Base-by-base conservation (phyloP, 2,888 invertebrate species). In the Drosophila suboccidentalis region DNA sequence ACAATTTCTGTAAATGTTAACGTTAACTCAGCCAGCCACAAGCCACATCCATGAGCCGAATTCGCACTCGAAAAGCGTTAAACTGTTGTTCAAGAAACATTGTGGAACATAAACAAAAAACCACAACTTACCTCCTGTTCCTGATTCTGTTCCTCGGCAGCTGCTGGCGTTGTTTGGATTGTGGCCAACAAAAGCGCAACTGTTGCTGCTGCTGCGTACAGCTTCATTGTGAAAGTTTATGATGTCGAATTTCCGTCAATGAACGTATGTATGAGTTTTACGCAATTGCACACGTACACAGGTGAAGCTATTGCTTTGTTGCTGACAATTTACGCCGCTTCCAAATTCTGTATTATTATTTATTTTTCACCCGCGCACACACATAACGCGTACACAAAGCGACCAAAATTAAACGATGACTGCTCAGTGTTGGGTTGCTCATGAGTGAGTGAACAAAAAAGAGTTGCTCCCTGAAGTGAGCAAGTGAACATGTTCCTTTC, bases 191-290 rank as follows among this genome's bases (percentile, higher is more conserved):
- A 69, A 47, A 84, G 83, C 83, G 90, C 87, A 90, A 90, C 83
- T 90, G 90, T 86, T 78, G 82, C 79, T 85, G 87, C 74, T 71
- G 87, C 74, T 71, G 63, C 65, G 57, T 67, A 75, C 72, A 78
- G 70, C 68, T 78, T 86, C 80, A 83, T 87, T 57, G 55, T 67
- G 67, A 54, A 69, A 41, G 49, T 61, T 41, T 63, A 44, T 26
- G 19, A 29, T 75, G 65, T 39, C 38, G 53, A 57, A 55, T 44
- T 50, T 44, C 32, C 47, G 44, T 39, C 55, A 58, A 60, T 58
- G 4, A 44, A 22, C n/a, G 22, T 62, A 47, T 22, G 22, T 62
- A 47, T 22, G 17, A 36, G 44, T 36, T 72, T 58, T 64, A 22
- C 43, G 60, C 26, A 77, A 77, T 73, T 69, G 65, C 57, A 85